These are phyloP conservation scores for Bergia sp. DNA, from an alignment of 92 coral and sea anemone species.

Conservation along the genomic window DNA sequence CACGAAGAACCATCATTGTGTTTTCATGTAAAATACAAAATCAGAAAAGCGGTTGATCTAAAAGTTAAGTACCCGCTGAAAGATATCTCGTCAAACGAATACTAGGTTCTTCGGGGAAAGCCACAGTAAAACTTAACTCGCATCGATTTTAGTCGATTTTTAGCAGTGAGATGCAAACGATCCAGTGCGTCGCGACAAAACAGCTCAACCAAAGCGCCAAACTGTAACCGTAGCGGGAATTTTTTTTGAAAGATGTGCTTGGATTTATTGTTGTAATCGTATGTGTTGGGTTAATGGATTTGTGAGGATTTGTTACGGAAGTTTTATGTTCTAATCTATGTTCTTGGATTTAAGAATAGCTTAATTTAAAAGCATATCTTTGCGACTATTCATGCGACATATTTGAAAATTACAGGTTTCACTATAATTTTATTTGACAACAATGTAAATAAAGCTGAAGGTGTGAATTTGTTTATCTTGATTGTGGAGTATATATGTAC, in stretches of 20 bases:
- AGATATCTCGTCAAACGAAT: background rate
- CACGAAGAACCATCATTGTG: background rate
- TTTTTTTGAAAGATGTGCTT: background rate
- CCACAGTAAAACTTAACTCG: background rate
- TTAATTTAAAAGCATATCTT: background rate
- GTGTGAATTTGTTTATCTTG: slow-evolving; percentile 47
- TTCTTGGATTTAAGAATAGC: background rate
- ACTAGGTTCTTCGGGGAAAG: background rate
- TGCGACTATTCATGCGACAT: background rate
- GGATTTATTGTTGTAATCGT: background rate
- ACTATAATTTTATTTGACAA: slow-evolving; percentile 28
- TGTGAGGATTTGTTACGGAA: background rate
- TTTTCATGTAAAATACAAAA: background rate
- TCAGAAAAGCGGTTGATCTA: background rate
- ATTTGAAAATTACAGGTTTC: slow-evolving; percentile 20
- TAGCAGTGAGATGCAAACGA: background rate
- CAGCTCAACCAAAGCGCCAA: background rate
- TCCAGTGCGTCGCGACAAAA: background rate
- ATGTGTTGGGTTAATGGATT: background rate
- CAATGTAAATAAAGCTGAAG: slow-evolving; percentile 31
- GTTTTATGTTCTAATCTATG: background rate
- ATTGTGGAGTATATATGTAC: slow-evolving; percentile 17
- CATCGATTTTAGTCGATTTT: background rate
- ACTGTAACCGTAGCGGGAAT: background rate
- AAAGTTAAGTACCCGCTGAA: background rate